Evolutionary conservation across 2,888 invertebrate species (phyloP), one percentile per base, ranked within the genome.

Genomic region (Pollenia amentaria): DNA sequence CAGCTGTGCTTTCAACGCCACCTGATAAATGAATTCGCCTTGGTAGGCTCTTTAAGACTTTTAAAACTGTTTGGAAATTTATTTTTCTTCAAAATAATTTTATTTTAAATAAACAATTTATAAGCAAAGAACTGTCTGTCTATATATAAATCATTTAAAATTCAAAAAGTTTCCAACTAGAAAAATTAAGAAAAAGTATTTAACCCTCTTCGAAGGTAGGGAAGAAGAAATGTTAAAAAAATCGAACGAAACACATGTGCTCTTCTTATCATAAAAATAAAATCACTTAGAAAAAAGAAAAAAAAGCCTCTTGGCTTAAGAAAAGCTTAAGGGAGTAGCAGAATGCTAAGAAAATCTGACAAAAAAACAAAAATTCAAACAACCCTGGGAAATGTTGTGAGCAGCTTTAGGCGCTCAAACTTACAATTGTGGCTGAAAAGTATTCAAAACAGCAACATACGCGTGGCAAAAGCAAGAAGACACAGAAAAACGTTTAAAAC

Each of bases 241-340:
- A 64, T 40, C 0, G 8, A 10, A 44, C 55, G 8, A 14, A 80
- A 78, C 75, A 86, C 78, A 86, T 78, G 78, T 78, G 82, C 51
- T 57, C 51, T 70, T 64, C 73, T 86, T 86, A 76, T 79, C 79
- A 70, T 72, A 21, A 72, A 40, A 51, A 55, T 70, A 70, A 79
- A 83, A 79, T 79, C 79, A 65, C 65, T 82, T 64, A 67, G 64
- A 67, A 38, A 18, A 46, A 53, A 38, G 8, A n/a, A 21, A 60
- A 3, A 48, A 64, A 72, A 77, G 18, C 76, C 75, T 21, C n/a
- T 16, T 29, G 21, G 64, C 46, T 84, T 60, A 70, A 76, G 64
- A 72, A 76, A 77, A 84, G 77, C 76, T 84, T 77, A 70, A 83
- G 83, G 70, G 70, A 73, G 65, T 72, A 48, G 16, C 55, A 72